Conservation (phyloP, 2,113 vertebrate species). For the Mustela lutreola region DNA sequence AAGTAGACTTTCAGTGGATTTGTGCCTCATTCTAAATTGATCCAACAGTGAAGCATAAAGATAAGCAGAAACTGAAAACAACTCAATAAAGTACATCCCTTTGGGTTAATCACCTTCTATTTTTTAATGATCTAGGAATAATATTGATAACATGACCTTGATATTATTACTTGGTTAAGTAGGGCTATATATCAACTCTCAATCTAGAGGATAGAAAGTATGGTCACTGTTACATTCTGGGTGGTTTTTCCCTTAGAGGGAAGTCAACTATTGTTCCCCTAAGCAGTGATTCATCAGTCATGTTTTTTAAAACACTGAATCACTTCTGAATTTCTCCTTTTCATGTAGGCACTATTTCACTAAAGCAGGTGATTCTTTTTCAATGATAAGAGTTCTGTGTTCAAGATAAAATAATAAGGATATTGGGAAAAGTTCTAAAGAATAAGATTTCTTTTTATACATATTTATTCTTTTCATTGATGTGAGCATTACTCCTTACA, state of each 20-base stretch:
- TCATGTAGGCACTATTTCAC: constrained; percentile 42
- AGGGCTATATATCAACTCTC: not conserved
- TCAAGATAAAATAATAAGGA: constrained; percentile 42
- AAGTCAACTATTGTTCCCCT: constrained; percentile 50
- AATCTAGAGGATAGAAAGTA: not conserved
- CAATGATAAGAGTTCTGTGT: constrained; percentile 35
- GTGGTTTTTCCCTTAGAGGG: constrained; percentile 35
- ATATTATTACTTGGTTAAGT: constrained; percentile 44
- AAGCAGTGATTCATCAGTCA: not conserved
- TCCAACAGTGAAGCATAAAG: not conserved
- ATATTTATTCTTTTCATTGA: constrained; percentile 6
- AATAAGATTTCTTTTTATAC: not conserved
- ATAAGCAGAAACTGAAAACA: constrained; percentile 29
- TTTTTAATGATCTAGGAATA: constrained; percentile 13
- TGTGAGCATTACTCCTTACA: not conserved
- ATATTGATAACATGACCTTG: constrained; percentile 13
- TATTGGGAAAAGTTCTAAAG: constrained; percentile 5
- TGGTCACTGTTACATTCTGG: not conserved
- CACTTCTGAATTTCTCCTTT: constrained; percentile 69
- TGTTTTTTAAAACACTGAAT: constrained; percentile 58
- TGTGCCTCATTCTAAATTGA: constrained; percentile 42
- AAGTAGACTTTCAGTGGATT: not conserved
- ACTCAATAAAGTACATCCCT: constrained; percentile 12
- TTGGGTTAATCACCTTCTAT: constrained; percentile 7
- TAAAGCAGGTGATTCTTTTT: constrained; percentile 55